Evolutionary conservation across 2,888 invertebrate genomes (phyloP).

Genomic region (Acrobasis repandana): DNA sequence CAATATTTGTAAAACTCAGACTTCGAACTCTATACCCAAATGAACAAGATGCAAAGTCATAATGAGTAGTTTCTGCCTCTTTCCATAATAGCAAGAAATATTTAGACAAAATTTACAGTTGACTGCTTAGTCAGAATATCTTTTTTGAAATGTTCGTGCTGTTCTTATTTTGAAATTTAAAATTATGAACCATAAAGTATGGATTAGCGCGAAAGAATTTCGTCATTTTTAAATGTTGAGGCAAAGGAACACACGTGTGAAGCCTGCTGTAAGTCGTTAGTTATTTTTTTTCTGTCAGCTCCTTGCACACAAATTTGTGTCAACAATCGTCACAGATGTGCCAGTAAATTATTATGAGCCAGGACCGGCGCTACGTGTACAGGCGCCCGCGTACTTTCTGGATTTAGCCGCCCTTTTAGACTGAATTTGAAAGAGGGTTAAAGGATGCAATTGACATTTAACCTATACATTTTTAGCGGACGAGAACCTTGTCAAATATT

Average conservation of each 20-base stretch:
- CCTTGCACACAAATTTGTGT: slow-evolving; percentile 62
- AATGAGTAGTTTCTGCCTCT: slow-evolving; percentile 24
- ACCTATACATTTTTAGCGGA: too few relatives aligned
- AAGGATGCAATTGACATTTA: too few relatives aligned
- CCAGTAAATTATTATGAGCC: slow-evolving; percentile 50
- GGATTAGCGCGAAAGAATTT: slow-evolving; percentile 25
- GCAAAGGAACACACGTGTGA: slow-evolving; percentile 67
- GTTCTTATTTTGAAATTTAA: slow-evolving; percentile 20
- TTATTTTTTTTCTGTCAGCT: slow-evolving; percentile 60
- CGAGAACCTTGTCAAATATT: too few relatives aligned
- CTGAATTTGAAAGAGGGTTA: too few relatives aligned
- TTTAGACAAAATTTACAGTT: slow-evolving; percentile 60
- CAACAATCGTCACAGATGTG: slow-evolving; percentile 76
- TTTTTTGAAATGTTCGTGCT: slow-evolving; percentile 31
- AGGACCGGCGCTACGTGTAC: too few relatives aligned
- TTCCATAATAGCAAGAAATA: slow-evolving; percentile 65
- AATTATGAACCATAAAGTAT: slow-evolving; percentile 7
- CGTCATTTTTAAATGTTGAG: slow-evolving; percentile 49
- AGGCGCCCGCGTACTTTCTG: too few relatives aligned
- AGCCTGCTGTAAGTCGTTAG: slow-evolving; percentile 63
- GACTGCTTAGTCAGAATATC: slow-evolving; percentile 43
- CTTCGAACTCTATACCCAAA: slow-evolving; percentile 23
- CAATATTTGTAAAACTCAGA: not conserved
- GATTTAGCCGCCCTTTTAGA: too few relatives aligned
- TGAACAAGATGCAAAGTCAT: slow-evolving; percentile 37